Conservation (phyloP, 1,140 invertebrate species). For the Tachypleus tridentatus region DNA sequence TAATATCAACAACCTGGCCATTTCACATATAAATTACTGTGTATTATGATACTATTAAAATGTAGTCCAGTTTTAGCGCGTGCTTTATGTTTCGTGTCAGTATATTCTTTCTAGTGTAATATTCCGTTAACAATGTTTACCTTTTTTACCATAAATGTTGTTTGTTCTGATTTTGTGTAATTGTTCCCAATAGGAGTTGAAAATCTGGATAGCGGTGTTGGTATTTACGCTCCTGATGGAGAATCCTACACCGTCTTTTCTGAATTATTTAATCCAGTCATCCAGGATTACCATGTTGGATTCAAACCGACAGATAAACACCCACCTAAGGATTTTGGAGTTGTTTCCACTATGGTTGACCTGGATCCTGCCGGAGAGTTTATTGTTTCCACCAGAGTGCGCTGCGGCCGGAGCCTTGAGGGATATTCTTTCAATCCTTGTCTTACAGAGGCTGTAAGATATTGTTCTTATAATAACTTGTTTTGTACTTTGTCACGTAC, state of each 20-base stretch:
- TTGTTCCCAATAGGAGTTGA: constrained; percentile 43
- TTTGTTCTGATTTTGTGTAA: too few species aligned
- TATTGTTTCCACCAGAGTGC: constrained; percentile 57
- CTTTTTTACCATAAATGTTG: too few species aligned
- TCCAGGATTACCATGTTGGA: constrained; percentile 50
- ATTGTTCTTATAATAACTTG: too few species aligned
- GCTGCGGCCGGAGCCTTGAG: constrained; percentile 59
- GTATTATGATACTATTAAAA: too few species aligned
- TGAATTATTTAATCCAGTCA: constrained; percentile 60
- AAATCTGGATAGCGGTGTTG: constrained; percentile 48
- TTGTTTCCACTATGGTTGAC: constrained; percentile 38
- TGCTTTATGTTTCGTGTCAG: too few species aligned
- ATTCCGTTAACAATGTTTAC: too few species aligned
- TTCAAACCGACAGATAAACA: constrained; percentile 38
- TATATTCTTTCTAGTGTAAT: too few species aligned
- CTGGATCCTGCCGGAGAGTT: constrained; percentile 56
- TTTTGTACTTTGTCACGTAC: too few species aligned
- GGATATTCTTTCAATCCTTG: constrained; percentile 50
- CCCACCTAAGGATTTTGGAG: constrained; percentile 39
- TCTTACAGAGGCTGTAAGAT: constrained; percentile 26
- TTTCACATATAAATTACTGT: too few species aligned
- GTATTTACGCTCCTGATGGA: constrained; percentile 66
- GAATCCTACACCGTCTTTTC: constrained; percentile 65
- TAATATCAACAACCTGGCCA: too few species aligned
- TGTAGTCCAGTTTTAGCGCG: too few species aligned